A percentile compares a stretch with the other conserved stretches of the same genome.
Evolutionary conservation across 2,113 vertebrate species (phyloP).

Genomic region (Gobio gobio): DNA sequence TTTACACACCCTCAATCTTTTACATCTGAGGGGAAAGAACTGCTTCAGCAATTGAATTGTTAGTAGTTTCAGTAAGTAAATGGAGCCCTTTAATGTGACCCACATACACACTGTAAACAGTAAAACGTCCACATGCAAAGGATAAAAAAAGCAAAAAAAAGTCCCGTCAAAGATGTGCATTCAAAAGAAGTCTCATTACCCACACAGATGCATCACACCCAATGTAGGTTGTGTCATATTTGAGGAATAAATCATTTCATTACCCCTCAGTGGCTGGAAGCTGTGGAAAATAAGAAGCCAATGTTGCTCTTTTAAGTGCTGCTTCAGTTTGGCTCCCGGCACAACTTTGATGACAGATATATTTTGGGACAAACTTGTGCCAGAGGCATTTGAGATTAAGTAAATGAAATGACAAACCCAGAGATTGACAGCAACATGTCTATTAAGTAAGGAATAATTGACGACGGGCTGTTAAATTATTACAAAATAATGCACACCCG

Average conservation of each 20-base stretch:
- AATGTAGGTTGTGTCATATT: constrained; percentile 3
- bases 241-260: constrained; percentile 20
- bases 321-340: constrained; percentile 11
- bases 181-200: constrained; percentile 5
- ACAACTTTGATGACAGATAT: constrained; percentile 24
- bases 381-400: not conserved
- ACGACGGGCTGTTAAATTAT: too few relatives aligned
- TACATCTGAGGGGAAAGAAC: not conserved
- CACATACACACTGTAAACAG: not conserved
- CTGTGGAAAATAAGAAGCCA: not conserved
- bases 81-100: not conserved
- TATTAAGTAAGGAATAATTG: not conserved
- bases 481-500: too few relatives aligned
- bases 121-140: not conserved
- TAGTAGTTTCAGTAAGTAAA: not conserved
- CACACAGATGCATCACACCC: not conserved
- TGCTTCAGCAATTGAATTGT: not conserved
- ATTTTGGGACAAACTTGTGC: constrained; percentile 35
- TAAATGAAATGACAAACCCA: constrained; percentile 4
- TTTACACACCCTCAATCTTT: not conserved
- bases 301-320: not conserved
- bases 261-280: not conserved
- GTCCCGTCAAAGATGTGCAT: not conserved
- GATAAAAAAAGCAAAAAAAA: not conserved
- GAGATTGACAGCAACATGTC: not conserved